phyloP scores from a whole-genome alignment of 2,797 vertebrate genomes.

The Parambassis ranga region DNA sequence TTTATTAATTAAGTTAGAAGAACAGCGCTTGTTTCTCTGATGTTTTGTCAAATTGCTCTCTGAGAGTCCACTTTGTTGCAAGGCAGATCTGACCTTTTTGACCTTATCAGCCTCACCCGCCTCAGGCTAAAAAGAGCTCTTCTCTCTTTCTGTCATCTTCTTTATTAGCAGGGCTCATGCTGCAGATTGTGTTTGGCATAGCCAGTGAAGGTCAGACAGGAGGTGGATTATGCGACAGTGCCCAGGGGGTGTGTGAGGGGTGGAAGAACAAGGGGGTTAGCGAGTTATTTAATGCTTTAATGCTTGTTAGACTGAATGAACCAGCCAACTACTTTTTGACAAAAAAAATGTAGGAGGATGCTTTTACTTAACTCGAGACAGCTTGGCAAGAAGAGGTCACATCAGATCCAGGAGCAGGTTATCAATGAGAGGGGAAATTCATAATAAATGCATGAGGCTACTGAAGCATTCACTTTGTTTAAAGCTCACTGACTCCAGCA shows the following conservation, averaged over 20 bases:
- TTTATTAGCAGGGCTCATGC: slow-evolving; percentile 21
- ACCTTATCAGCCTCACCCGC: slow-evolving; percentile 20
- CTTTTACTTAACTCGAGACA: too few relatives aligned
- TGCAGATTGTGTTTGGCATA: neutral
- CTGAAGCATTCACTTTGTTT: neutral
- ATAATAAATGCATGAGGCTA: neutral
- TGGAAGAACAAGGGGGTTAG: neutral
- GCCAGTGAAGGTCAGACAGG: slow-evolving; percentile 13
- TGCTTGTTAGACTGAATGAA: neutral
- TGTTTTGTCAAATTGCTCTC: neutral
- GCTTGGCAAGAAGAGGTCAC: too few relatives aligned
- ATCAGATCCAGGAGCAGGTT: neutral
- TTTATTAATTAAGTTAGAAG: too few relatives aligned
- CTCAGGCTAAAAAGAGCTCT: neutral
- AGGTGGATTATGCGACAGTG: neutral
- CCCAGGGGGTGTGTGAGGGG: neutral
- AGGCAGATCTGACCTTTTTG: slow-evolving; percentile 1
- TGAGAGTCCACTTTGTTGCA: neutral
- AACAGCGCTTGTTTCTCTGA: neutral
- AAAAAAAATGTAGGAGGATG: too few relatives aligned
- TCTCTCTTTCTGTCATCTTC: slow-evolving; percentile 21
- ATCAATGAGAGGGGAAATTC: neutral
- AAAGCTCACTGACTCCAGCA: neutral
- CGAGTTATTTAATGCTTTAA: neutral
- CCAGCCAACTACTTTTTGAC: too few relatives aligned